Percentiles rank a stretch among this genome's conserved stretches.
Evolutionary conservation across 2,113 vertebrate species (phyloP).

Genomic region (Pipa parva): DNA sequence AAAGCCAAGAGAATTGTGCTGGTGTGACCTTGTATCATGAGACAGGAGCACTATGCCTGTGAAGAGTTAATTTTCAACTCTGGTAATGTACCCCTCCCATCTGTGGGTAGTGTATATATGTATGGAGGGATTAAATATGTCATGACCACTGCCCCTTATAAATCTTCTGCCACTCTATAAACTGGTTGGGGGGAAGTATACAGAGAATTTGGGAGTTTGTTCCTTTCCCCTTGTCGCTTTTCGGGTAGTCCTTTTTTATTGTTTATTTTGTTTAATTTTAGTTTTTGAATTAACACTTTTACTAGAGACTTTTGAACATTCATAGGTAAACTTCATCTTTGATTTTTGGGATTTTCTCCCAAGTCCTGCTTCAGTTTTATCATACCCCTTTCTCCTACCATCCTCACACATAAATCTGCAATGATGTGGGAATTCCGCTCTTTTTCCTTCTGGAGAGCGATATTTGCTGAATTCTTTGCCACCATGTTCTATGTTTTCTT

Average conservation of each 20-base stretch:
- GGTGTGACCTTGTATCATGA: slow-evolving; percentile 28
- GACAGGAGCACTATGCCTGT: slow-evolving; percentile 18
- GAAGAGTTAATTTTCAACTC: slow-evolving; percentile 19
- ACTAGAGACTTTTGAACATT: neutral
- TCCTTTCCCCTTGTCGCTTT: slow-evolving; percentile 35
- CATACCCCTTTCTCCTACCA: slow-evolving; percentile 31
- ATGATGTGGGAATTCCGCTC: slow-evolving; percentile 92
- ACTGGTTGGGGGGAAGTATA: slow-evolving; percentile 40
- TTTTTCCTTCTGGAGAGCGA: slow-evolving; percentile 89
- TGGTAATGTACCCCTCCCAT: slow-evolving; percentile 24
- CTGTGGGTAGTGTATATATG: slow-evolving; percentile 25
- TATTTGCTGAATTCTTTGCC: slow-evolving; percentile 88
- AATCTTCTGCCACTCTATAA: slow-evolving; percentile 42
- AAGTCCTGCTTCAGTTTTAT: slow-evolving; percentile 32
- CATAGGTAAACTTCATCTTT: neutral
- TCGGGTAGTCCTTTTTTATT: slow-evolving; percentile 17
- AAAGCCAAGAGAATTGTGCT: no score
- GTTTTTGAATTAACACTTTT: slow-evolving; percentile 15
- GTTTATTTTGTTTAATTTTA: slow-evolving; percentile 23
- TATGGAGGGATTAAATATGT: slow-evolving; percentile 40
- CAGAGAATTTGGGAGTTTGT: slow-evolving; percentile 38
- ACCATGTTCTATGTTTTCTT: slow-evolving; percentile 91
- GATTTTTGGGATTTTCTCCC: slow-evolving; percentile 31
- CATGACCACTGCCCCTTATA: slow-evolving; percentile 38
- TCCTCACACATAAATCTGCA: slow-evolving; percentile 41